Percentiles rank a stretch among this genome's conserved stretches.
Conservation (phyloP, 2,797 vertebrate genomes). For the Geotrypetes seraphini region DNA sequence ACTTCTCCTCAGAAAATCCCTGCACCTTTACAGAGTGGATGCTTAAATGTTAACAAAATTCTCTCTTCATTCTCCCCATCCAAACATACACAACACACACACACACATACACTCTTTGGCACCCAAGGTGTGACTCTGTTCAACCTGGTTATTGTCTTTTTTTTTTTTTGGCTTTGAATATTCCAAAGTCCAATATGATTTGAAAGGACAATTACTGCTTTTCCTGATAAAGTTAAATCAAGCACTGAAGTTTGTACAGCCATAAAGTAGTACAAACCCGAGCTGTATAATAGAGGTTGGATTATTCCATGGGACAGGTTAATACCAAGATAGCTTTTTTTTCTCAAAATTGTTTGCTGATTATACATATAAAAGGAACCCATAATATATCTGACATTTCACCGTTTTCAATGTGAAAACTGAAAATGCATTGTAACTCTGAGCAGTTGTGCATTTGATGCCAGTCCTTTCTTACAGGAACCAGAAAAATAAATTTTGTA, state of each 20-base stretch:
- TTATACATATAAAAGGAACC: constrained; percentile 39
- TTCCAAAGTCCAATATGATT: constrained; percentile 11
- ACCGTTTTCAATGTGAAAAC: constrained; percentile 63
- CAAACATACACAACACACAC: background rate
- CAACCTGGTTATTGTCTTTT: constrained; percentile 5
- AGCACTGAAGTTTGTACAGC: constrained; percentile 28
- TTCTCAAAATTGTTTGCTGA: constrained; percentile 42
- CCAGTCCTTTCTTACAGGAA: constrained; percentile 39
- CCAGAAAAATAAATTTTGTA: constrained; percentile 45
- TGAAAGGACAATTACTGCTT: constrained; percentile 6
- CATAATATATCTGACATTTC: constrained; percentile 41
- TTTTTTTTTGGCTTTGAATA: constrained; percentile 1
- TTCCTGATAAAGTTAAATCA: constrained; percentile 10
- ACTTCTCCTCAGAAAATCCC: constrained; percentile 1
- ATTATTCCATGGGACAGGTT: too few relatives aligned
- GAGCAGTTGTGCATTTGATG: constrained; percentile 47
- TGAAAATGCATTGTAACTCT: constrained; percentile 44
- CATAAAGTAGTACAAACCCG: constrained; percentile 16
- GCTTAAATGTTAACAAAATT: too few relatives aligned
- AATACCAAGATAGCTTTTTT: too few relatives aligned
- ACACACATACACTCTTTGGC: constrained; percentile 37
- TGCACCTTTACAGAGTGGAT: too few relatives aligned
- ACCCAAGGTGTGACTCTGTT: constrained; percentile 38
- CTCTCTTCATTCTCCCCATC: too few relatives aligned
- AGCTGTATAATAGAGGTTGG: too few relatives aligned